phyloP scores from a whole-genome alignment of 2,888 invertebrate species.

The Tetropium fuscum region DNA sequence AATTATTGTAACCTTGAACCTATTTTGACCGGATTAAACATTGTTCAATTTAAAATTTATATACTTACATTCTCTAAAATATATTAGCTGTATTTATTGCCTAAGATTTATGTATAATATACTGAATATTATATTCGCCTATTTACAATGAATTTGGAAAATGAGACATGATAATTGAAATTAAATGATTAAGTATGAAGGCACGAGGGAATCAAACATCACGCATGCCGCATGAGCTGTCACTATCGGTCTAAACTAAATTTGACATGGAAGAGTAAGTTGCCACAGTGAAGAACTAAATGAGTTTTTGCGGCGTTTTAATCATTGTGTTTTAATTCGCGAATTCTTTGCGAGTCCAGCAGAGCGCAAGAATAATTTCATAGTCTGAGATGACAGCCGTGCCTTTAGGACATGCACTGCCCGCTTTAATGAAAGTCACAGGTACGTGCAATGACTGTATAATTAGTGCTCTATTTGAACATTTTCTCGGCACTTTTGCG shows the following conservation, averaged over 20 bases:
- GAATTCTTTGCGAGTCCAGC: conserved; percentile 53
- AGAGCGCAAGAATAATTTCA: conserved; percentile 57
- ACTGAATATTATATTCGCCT: no score
- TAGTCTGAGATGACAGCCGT: conserved; percentile 56
- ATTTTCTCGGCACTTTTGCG: conserved; percentile 28
- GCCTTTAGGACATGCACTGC: conserved; percentile 55
- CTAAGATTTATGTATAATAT: no score
- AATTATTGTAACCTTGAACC: no score
- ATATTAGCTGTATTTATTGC: no score
- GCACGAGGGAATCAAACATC: no score
- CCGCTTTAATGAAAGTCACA: conserved; percentile 56
- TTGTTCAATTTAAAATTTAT: no score
- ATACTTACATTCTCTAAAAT: no score
- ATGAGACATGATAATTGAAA: no score
- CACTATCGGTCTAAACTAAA: conserved; percentile 23
- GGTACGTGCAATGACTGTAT: conserved; percentile 53
- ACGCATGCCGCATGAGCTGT: neutral
- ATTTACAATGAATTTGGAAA: no score
- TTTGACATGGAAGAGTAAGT: conserved; percentile 47
- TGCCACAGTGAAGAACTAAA: conserved; percentile 49
- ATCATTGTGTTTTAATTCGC: conserved; percentile 56
- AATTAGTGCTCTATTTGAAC: conserved; percentile 46
- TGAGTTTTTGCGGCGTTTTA: conserved; percentile 55
- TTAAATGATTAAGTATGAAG: no score
- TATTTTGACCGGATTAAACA: no score